Conservation (phyloP, 2,888 invertebrate genomes). For the Yponomeuta plumbellus region DNA sequence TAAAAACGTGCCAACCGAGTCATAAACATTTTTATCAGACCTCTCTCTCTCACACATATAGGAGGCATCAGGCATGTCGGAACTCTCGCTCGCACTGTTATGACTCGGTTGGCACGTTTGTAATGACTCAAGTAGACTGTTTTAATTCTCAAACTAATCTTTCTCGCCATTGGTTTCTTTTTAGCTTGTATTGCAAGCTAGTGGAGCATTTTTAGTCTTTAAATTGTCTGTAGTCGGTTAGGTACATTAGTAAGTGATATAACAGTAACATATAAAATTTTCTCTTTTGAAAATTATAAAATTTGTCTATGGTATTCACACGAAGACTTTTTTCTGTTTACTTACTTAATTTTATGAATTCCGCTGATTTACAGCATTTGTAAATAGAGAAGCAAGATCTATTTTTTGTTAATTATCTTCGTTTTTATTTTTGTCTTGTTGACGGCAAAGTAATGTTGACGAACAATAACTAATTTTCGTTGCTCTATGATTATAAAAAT, state of each 20-base stretch:
- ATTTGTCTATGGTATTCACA: conserved; percentile 33
- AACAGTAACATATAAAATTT: conserved; percentile 11
- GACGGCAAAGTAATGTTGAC: conserved; percentile 43
- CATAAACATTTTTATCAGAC: too few species aligned
- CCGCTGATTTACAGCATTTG: conserved; percentile 40
- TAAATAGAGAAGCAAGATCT: conserved; percentile 54
- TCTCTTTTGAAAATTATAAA: conserved; percentile 37
- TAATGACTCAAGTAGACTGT: too few species aligned
- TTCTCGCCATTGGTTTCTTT: conserved; percentile 29
- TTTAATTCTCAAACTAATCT: neutral
- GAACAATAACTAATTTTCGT: conserved; percentile 51
- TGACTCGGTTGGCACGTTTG: too few species aligned
- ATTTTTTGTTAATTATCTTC: conserved; percentile 64
- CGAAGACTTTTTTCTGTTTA: conserved; percentile 33
- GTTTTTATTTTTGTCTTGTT: conserved; percentile 56
- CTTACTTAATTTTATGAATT: conserved; percentile 24
- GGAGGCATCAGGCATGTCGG: too few species aligned
- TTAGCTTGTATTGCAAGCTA: conserved; percentile 71
- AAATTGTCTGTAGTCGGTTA: conserved; percentile 58
- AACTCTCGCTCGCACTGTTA: too few species aligned
- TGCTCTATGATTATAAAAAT: conserved; percentile 51
- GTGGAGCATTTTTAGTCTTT: conserved; percentile 72
- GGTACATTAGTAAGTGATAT: conserved; percentile 33
- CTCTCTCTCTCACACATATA: too few species aligned
- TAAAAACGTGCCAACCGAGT: too few species aligned